Conservation (phyloP, 1,140 invertebrate species). For the Drosophila tropicalis region DNA sequence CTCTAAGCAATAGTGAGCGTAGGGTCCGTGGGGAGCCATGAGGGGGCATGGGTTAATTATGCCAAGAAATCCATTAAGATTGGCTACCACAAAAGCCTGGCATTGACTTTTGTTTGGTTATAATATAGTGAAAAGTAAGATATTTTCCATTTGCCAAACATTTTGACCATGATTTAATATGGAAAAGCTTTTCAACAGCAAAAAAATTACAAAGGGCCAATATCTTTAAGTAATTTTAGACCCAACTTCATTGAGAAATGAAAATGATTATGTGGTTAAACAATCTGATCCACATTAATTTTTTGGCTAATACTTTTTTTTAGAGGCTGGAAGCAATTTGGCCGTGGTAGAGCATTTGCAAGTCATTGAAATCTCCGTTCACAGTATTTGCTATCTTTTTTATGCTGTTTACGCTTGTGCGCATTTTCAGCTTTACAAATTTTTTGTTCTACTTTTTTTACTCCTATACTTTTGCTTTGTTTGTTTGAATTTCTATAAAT, state of each 20-base stretch:
- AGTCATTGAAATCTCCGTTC: constrained; percentile 2
- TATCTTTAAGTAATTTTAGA: neutral
- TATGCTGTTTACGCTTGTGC: constrained; percentile 71
- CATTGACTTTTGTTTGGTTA: constrained; percentile 56
- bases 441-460: constrained; percentile 27
- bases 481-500: constrained; percentile 70
- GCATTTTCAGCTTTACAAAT: constrained; percentile 65
- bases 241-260: neutral
- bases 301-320: neutral
- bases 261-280: neutral
- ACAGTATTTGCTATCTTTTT: constrained; percentile 34
- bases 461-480: constrained; percentile 30
- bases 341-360: constrained; percentile 38
- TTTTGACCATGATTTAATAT: constrained; percentile 16
- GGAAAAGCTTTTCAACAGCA: neutral
- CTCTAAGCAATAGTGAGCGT: neutral
- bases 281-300: neutral
- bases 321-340: neutral
- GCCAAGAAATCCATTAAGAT: constrained; percentile 73
- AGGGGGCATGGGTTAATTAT: constrained; percentile 68
- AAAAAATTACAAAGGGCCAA: neutral
- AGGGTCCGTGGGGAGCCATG: neutral
- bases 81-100: constrained; percentile 34
- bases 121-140: constrained; percentile 17
- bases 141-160: constrained; percentile 23